Percentiles rank a stretch among this genome's conserved stretches.
Conservation (phyloP, 1,140 invertebrate genomes). For the Andrena cerasifolii region DNA sequence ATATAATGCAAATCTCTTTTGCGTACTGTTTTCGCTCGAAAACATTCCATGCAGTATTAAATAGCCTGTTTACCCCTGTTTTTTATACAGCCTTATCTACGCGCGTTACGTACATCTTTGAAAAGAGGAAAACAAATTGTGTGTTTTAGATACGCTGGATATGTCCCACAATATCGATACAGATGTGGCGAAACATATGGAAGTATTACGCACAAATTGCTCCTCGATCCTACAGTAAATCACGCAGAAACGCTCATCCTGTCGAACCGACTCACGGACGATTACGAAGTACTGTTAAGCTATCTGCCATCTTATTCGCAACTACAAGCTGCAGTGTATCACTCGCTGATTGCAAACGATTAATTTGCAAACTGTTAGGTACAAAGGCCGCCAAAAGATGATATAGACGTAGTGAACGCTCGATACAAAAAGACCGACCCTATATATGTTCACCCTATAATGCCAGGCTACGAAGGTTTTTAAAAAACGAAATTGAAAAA, state of each 20-base stretch:
- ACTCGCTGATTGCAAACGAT: background rate
- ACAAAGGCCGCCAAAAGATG: conserved; percentile 63
- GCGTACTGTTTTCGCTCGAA: background rate
- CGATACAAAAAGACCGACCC: conserved; percentile 85
- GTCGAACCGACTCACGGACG: conserved; percentile 84
- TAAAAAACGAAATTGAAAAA: background rate
- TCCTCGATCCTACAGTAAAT: conserved; percentile 87
- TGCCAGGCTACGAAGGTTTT: conserved; percentile 87
- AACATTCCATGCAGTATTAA: background rate
- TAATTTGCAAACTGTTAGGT: conserved; percentile 9
- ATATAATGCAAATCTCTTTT: background rate
- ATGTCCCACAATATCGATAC: conserved; percentile 88
- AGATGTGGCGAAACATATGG: conserved; percentile 88
- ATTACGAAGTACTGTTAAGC: conserved; percentile 82
- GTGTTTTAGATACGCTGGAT: conserved; percentile 86
- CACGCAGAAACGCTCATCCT: conserved; percentile 87
- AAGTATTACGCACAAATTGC: conserved; percentile 86
- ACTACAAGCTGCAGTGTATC: background rate
- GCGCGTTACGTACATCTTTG: background rate
- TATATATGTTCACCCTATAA: conserved; percentile 86
- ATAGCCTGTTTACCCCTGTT: background rate
- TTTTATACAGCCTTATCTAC: background rate
- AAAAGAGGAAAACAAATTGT: conserved; percentile 15
- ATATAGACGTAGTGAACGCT: conserved; percentile 85
- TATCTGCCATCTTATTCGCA: conserved; percentile 9